phyloP scores from a whole-genome alignment of 1,140 invertebrate genomes.

The Cotesia vestalis region DNA sequence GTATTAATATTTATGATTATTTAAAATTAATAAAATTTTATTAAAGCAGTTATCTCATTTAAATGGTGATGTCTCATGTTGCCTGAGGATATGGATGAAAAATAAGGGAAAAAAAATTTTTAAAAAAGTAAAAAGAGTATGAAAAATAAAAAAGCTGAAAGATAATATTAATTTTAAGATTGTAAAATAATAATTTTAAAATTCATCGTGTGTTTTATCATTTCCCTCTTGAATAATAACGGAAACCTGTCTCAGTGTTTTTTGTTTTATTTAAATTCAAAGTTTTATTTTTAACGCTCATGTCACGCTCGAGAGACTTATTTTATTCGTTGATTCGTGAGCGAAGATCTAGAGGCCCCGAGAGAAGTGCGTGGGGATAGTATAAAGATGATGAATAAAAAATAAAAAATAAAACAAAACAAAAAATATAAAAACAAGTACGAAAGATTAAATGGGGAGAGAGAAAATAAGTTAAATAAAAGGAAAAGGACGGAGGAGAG shows the following conservation, averaged over 20 bases:
- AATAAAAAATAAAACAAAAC: background rate
- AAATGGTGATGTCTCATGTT: too few relatives aligned
- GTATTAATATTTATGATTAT: too few relatives aligned
- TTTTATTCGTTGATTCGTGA: conserved; percentile 31
- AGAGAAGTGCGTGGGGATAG: conserved; percentile 20
- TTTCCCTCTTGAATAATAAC: conserved; percentile 21
- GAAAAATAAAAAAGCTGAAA: too few relatives aligned
- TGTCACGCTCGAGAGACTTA: conserved; percentile 35
- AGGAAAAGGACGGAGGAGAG: background rate
- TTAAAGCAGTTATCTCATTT: too few relatives aligned
- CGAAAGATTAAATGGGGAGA: background rate
- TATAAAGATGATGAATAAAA: conserved; percentile 27
- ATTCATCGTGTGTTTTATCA: conserved; percentile 17
- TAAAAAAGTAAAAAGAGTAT: too few relatives aligned
- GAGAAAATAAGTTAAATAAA: conserved; percentile 15
- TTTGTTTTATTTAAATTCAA: conserved; percentile 21
- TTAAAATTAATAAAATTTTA: too few relatives aligned
- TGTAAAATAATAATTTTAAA: conserved; percentile 14
- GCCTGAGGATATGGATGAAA: too few relatives aligned
- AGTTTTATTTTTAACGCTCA: conserved; percentile 14
- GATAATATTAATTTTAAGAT: background rate
- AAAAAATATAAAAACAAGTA: background rate
- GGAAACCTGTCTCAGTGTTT: conserved; percentile 20
- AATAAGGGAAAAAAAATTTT: too few relatives aligned
- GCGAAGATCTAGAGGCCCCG: conserved; percentile 13